Percentiles rank a stretch among this genome's conserved stretches.
Conservation (phyloP, 2,797 vertebrate species). For the Graptemys geographica region DNA sequence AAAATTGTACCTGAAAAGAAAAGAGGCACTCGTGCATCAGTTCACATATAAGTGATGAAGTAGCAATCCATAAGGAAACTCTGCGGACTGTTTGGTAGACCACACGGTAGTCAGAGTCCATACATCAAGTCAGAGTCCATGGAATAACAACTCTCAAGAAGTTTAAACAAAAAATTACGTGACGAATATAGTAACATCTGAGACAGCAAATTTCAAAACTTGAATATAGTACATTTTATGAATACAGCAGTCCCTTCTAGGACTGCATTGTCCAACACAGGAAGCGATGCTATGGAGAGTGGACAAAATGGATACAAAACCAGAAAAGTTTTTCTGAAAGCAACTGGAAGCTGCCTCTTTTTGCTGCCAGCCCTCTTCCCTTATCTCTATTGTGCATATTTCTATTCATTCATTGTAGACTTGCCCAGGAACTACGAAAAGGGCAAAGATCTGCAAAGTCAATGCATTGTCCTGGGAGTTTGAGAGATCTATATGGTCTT, state of each 20-base stretch:
- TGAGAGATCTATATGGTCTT: not conserved
- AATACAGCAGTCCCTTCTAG: not conserved
- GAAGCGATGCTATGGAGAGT: too few species aligned
- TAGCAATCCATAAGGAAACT: not conserved
- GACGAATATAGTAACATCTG: not conserved
- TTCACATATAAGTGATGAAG: not conserved
- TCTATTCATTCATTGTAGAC: not conserved
- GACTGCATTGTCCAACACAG: not conserved
- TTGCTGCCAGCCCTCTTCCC: too few species aligned
- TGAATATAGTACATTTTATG: not conserved
- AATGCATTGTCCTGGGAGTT: not conserved
- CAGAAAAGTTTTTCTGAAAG: too few species aligned
- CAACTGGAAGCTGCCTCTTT: too few species aligned
- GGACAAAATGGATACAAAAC: too few species aligned
- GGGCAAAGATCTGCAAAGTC: not conserved
- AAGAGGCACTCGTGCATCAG: not conserved
- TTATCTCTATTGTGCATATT: not conserved
- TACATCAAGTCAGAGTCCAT: not conserved
- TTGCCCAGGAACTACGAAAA: too few species aligned
- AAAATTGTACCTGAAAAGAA: not conserved
- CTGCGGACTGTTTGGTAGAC: not conserved
- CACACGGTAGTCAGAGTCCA: not conserved
- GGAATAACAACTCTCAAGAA: not conserved
- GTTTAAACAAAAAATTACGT: not conserved
- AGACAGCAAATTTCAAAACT: not conserved